Conservation (phyloP, 2,797 vertebrate species). For the Oophaga sylvatica region DNA sequence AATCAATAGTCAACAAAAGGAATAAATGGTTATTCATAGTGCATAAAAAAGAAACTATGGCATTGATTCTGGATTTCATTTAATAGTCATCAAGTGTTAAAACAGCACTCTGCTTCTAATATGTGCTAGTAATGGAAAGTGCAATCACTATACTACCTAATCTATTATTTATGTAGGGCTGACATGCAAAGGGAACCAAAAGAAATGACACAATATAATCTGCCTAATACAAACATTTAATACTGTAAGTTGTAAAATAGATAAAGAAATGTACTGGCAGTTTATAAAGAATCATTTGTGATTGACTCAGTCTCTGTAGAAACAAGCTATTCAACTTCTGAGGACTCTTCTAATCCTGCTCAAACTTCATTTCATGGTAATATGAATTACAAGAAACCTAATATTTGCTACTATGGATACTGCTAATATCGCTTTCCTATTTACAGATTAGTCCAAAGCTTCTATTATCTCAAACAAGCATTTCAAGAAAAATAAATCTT, state of each 20-base stretch:
- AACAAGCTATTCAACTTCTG: conserved; percentile 48
- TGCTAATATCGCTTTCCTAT: conserved; percentile 36
- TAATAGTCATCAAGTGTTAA: not conserved
- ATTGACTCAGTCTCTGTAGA: conserved; percentile 54
- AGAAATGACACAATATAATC: conserved; percentile 2
- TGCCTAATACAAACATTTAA: conserved; percentile 43
- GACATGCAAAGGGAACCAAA: not conserved
- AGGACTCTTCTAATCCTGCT: conserved; percentile 42
- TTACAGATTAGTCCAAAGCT: conserved; percentile 42
- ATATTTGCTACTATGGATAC: conserved; percentile 30
- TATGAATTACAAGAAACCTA: conserved; percentile 48
- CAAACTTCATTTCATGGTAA: conserved; percentile 49
- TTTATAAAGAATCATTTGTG: conserved; percentile 47
- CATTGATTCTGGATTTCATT: not conserved
- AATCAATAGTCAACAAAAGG: too few relatives aligned
- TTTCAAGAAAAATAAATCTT: not conserved
- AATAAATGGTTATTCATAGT: not conserved
- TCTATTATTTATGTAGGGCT: not conserved
- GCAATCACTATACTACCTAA: not conserved
- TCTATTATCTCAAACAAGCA: conserved; percentile 9
- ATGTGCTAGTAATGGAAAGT: not conserved
- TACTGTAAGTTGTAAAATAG: conserved; percentile 16
- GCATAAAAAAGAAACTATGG: not conserved
- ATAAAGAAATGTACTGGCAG: conserved; percentile 33
- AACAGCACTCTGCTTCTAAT: not conserved